phyloP scores from a whole-genome alignment of 2,888 invertebrate species.

The Eristalis intricaria region DNA sequence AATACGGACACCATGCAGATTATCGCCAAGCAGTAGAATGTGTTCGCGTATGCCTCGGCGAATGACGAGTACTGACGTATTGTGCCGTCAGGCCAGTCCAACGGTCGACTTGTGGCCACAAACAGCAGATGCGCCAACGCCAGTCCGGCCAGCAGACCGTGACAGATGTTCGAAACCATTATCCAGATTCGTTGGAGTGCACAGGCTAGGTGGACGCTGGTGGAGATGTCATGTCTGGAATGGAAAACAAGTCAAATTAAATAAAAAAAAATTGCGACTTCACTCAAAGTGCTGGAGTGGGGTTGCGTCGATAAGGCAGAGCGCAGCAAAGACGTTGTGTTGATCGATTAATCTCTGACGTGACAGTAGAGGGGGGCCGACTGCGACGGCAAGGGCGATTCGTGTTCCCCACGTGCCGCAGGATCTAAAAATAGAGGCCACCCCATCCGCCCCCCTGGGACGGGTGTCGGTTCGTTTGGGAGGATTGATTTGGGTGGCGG shows the following conservation, averaged over 20 bases:
- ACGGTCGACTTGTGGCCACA: conserved; percentile 80
- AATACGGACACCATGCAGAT: conserved; percentile 83
- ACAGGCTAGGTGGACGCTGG: conserved; percentile 80
- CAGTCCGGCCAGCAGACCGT: conserved; percentile 83
- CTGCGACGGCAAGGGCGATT: too few species aligned
- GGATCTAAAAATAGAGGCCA: conserved; percentile 46
- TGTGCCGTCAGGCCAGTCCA: conserved; percentile 79
- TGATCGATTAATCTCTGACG: conserved; percentile 63
- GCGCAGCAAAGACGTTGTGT: conserved; percentile 15
- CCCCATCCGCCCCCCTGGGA: neutral
- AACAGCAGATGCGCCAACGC: conserved; percentile 81
- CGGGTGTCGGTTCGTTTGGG: neutral
- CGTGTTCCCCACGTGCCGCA: conserved; percentile 8
- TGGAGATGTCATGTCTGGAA: conserved; percentile 77
- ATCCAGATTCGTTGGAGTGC: conserved; percentile 83
- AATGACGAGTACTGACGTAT: conserved; percentile 80
- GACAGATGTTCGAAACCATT: conserved; percentile 83
- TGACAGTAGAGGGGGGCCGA: conserved; percentile 24
- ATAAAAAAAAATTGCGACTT: too few species aligned
- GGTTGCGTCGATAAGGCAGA: neutral
- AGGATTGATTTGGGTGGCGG: conserved; percentile 25
- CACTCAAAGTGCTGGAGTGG: too few species aligned
- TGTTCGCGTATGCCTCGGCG: conserved; percentile 80
- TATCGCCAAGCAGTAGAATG: conserved; percentile 83
- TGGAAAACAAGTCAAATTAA: conserved; percentile 10